phyloP scores from a whole-genome alignment of 2,797 vertebrate genomes.

The Hoplostethus mediterraneus region DNA sequence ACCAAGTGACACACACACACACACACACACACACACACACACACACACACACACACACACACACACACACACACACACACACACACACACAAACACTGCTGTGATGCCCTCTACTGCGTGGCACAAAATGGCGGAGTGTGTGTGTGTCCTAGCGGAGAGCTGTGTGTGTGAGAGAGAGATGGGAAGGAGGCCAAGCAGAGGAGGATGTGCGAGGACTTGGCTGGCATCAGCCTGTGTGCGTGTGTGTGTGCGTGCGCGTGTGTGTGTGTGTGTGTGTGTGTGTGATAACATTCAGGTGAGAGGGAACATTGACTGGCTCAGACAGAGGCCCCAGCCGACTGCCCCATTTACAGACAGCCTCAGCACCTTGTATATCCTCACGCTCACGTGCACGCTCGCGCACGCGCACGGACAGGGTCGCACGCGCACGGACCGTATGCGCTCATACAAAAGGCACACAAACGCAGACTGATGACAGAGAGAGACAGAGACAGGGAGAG shows the following conservation, averaged over 20 bases:
- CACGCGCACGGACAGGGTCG: slow-evolving; percentile 4
- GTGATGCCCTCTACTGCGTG: slow-evolving; percentile 67
- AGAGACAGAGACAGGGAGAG: slow-evolving; percentile 23
- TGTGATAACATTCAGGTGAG: slow-evolving; percentile 73
- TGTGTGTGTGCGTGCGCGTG: slow-evolving; percentile 34
- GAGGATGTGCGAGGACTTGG: slow-evolving; percentile 66
- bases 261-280: slow-evolving; percentile 28
- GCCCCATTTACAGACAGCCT: slow-evolving; percentile 61
- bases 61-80: slow-evolving; percentile 33
- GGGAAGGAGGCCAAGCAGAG: slow-evolving; percentile 76
- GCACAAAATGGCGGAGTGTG: slow-evolving; percentile 76
- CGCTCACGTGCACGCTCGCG: slow-evolving; percentile 6
- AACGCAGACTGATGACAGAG: slow-evolving; percentile 17
- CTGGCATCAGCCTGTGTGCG: slow-evolving; percentile 30
- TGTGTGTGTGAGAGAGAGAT: slow-evolving; percentile 63
- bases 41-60: background rate
- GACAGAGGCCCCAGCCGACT: slow-evolving; percentile 65
- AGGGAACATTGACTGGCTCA: slow-evolving; percentile 58
- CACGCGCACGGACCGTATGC: slow-evolving; percentile 19
- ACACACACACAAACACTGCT: slow-evolving; percentile 13
- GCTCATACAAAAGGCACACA: slow-evolving; percentile 36
- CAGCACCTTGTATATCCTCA: slow-evolving; percentile 27
- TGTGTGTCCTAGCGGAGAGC: slow-evolving; percentile 61
- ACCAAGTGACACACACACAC: slow-evolving; percentile 57
- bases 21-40: background rate